phyloP scores from a whole-genome alignment of 2,888 invertebrate genomes.

The Ophioninae sp. region DNA sequence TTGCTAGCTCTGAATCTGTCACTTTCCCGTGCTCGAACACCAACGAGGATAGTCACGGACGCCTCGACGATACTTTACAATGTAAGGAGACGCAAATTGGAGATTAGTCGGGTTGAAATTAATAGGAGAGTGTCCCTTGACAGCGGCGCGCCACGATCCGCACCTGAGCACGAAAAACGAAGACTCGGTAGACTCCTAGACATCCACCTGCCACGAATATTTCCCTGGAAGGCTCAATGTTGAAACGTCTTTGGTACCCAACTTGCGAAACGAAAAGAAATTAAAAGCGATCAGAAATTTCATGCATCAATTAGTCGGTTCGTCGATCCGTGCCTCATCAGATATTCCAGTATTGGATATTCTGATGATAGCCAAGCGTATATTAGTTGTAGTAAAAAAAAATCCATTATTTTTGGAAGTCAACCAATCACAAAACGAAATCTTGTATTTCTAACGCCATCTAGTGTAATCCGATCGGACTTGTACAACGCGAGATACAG shows the following conservation, averaged over 20 bases:
- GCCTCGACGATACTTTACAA: constrained; percentile 69
- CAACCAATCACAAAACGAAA: too few relatives aligned
- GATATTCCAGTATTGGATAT: neutral
- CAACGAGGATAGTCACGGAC: constrained; percentile 29
- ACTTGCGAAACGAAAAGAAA: neutral
- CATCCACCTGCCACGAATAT: constrained; percentile 12
- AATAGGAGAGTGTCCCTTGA: constrained; percentile 72
- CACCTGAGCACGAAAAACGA: constrained; percentile 69
- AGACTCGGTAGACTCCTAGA: neutral
- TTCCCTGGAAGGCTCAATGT: neutral
- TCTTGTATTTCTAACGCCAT: too few relatives aligned
- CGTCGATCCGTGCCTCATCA: neutral
- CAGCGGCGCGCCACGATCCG: constrained; percentile 68
- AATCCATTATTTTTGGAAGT: too few relatives aligned
- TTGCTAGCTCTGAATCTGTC: constrained; percentile 40
- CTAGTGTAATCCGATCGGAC: too few relatives aligned
- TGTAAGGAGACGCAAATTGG: constrained; percentile 76
- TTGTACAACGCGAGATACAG: too few relatives aligned
- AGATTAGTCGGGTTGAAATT: constrained; percentile 77
- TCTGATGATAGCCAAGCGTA: neutral
- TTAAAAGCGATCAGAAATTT: neutral
- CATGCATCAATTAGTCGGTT: neutral
- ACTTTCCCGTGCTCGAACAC: constrained; percentile 19
- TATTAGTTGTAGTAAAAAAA: too few relatives aligned
- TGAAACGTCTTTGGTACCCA: neutral